Base-by-base conservation (phyloP, 1,140 invertebrate genomes). In the Scaptodrosophila lebanonensis region DNA sequence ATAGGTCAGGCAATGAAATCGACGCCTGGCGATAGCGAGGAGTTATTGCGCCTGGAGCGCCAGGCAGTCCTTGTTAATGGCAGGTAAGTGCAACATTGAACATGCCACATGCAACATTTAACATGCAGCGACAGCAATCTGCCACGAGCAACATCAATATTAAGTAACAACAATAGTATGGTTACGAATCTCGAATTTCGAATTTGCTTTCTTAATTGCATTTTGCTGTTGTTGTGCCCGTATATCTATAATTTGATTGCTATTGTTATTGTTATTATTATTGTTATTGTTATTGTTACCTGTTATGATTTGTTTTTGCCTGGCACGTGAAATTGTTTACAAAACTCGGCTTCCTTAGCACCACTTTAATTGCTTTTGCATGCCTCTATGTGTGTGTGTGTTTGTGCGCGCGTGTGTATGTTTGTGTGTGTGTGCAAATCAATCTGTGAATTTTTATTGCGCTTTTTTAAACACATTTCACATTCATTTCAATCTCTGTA, bases 1-100 rank as follows among this genome's bases (percentile, higher is more conserved):
- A 84, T 87, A 39, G 86, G 85, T 48, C 85, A 87, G 51, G 85
- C 76, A 56, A 76, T 75, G 45, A 86, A 85, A 63, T 72, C 71
- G 11, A 56, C 68, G 48, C 75, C 68, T 11, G 44, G 48, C 42
- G 73, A 86, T 40, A 73, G 61, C 43, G 84, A 86, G 40, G 73
- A 84, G 52, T 76, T 86, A 53, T 32, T 84, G 53, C 75, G 66
- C 39, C 50, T 63, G 39, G 65, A 77, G 45, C 71, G 75, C 27
- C 82, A 75, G 56, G 54, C 76, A 39, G 63, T 82, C 43, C 84
- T 87, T 62, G 66, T 82, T 58, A 67, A 66, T 61, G 52, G 82
- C 71, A 86, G 85, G 85, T 87, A 87, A 87, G 85, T 75, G 18
- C 17, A 25, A 9, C 12, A 18, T 30, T 20, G 17, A 8, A n/a